phyloP scores from a whole-genome alignment of 1,140 invertebrate genomes.

The Caenorhabditis latens region DNA sequence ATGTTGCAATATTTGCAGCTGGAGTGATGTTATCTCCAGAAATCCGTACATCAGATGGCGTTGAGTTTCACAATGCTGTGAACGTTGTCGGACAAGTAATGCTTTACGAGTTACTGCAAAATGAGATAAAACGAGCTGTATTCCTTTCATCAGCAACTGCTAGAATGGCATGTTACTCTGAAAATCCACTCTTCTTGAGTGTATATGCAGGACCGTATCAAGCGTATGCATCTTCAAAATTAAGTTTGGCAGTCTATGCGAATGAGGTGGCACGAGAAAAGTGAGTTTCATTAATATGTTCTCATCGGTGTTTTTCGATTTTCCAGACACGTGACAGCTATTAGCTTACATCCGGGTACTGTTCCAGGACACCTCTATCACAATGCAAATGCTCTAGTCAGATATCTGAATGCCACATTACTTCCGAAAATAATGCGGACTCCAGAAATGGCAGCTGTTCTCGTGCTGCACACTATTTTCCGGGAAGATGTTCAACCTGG shows the following conservation, averaged over 20 bases:
- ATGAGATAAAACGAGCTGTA: background rate
- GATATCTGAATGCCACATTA: slow-evolving; percentile 9
- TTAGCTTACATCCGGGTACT: slow-evolving; percentile 15
- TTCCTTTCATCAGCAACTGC: slow-evolving; percentile 9
- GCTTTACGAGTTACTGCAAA: slow-evolving; percentile 37
- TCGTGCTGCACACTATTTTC: slow-evolving; percentile 26
- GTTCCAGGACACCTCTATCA: slow-evolving; percentile 21
- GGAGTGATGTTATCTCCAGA: slow-evolving; percentile 36
- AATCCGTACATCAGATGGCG: slow-evolving; percentile 22
- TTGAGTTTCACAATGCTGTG: slow-evolving; percentile 11
- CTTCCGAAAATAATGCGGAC: background rate
- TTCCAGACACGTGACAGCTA: slow-evolving; percentile 6
- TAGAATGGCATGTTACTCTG: slow-evolving; percentile 19
- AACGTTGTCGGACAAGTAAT: slow-evolving; percentile 20
- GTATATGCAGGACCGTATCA: slow-evolving; percentile 41
- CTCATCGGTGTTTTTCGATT: background rate
- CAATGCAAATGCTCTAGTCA: background rate
- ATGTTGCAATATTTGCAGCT: slow-evolving; percentile 16
- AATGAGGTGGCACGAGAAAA: slow-evolving; percentile 11
- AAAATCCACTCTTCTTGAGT: background rate
- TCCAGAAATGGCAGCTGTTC: slow-evolving; percentile 34
- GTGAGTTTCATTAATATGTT: background rate
- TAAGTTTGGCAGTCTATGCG: slow-evolving; percentile 23
- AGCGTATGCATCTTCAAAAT: slow-evolving; percentile 37
- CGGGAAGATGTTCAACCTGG: slow-evolving; percentile 16